A percentile compares a stretch with the other conserved stretches of the same genome.
These are phyloP conservation scores for Aethina tumida DNA, from an alignment of 1,140 invertebrate genomes.

Conservation along the genomic window DNA sequence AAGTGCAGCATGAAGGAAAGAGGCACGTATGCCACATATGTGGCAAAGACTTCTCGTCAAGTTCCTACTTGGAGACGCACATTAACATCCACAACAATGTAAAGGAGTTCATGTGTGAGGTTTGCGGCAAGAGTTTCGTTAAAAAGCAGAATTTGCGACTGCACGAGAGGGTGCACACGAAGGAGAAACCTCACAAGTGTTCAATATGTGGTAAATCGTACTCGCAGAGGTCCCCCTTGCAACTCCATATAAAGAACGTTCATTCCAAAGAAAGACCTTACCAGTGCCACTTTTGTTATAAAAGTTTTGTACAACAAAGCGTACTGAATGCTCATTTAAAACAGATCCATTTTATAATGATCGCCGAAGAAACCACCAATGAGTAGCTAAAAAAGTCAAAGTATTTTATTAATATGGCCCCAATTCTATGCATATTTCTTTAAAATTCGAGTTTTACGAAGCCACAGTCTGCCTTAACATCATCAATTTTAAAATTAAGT, in stretches of 20 bases:
- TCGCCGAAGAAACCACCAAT: too few relatives aligned
- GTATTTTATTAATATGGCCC: too few relatives aligned
- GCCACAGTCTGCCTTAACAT: too few relatives aligned
- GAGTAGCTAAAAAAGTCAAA: too few relatives aligned
- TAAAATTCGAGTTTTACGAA: too few relatives aligned
- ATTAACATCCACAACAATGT: conserved; percentile 64
- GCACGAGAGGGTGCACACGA: conserved; percentile 59
- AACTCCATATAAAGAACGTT: conserved; percentile 52
- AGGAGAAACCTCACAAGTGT: conserved; percentile 55
- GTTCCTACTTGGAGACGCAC: conserved; percentile 30
- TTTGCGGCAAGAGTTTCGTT: conserved; percentile 35
- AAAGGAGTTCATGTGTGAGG: conserved; percentile 51
- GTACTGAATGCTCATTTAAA: conserved; percentile 23
- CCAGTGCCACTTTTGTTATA: conserved; percentile 37
- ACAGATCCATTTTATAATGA: conserved; percentile 16
- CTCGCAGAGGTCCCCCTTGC: conserved; percentile 52
- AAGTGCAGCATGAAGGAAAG: conserved; percentile 15
- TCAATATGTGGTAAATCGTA: conserved; percentile 52
- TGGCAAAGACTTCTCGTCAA: conserved; percentile 58
- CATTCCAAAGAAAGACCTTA: conserved; percentile 42
- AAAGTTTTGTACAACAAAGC: conserved; percentile 33
- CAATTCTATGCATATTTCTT: too few relatives aligned
- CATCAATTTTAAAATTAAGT: too few relatives aligned
- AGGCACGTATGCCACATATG: conserved; percentile 52
- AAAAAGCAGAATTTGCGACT: conserved; percentile 26